These are phyloP conservation scores for Nothoprocta pentlandii DNA, from an alignment of 2,113 vertebrate species.

Conservation along the genomic window DNA sequence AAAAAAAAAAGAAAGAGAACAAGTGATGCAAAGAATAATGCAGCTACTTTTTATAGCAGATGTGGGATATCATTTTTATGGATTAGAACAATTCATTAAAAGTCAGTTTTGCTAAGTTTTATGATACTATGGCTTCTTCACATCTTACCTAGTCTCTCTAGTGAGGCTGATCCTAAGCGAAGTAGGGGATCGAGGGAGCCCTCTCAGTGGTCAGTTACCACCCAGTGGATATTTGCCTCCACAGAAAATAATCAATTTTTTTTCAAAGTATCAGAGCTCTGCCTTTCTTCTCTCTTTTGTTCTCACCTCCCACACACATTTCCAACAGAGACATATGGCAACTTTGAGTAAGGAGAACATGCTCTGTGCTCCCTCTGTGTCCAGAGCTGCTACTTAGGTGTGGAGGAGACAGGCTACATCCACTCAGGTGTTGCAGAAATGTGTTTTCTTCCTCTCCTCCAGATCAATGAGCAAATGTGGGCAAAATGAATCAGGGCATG, in stretches of 20 bases:
- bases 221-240: background rate
- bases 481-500: background rate
- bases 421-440: background rate
- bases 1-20: background rate
- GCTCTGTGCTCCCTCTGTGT: background rate
- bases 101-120: slow-evolving; percentile 21
- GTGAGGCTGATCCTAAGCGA: background rate
- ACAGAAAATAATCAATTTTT: background rate
- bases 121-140: background rate
- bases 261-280: background rate
- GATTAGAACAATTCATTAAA: slow-evolving; percentile 40
- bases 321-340: background rate
- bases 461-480: background rate
- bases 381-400: background rate
- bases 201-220: background rate
- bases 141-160: background rate
- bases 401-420: background rate
- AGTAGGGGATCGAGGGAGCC: background rate
- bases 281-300: background rate
- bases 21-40: slow-evolving; percentile 45
- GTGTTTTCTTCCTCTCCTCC: background rate
- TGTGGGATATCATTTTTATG: background rate
- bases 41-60: slow-evolving; percentile 35
- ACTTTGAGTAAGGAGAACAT: background rate
- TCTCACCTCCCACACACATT: background rate